Base-by-base conservation (phyloP, 2,888 invertebrate species). In the Chironomus tentans region DNA sequence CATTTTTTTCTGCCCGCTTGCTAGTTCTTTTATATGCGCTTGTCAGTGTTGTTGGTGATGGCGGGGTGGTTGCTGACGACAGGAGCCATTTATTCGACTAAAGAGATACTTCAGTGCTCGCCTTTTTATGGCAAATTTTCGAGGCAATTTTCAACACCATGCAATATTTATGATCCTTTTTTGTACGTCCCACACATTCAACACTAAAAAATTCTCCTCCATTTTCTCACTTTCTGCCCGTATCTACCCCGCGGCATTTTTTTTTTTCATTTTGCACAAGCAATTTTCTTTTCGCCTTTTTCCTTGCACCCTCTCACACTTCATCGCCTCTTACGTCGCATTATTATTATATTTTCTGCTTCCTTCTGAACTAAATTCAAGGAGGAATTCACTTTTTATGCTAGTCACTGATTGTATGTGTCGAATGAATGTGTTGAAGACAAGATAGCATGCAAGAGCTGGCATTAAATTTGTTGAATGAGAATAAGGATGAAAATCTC, bases 121-220 rank as follows among this genome's bases (percentile, higher is more conserved):
- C 68, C 46, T 68, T 28, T 68, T 68, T 68, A 28, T 68, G 46
- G 15, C 68, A 68, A 68, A 68, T 68, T 68, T 68, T 68, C 68
- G 46, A 68, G 68, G 68, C 68, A 68, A 68, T 68, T 68, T 68
- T 68, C 68, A 68, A 68, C 68, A 68, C 68, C 68, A 68, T 68
- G 38, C 68, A 68, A 68, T 68, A 68, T 68, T 68, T 68, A 68
- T 68, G 38, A 68, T 68, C 68, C 46, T 65, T 65, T 22, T 22
- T 21, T 21, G 12, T 22, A 15, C 62, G 2, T 65, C 24, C 12
- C 56, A 7, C 6, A 56, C 56, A 56, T 56, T 15, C 28, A 28
- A 28, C 28, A 28, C 28, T 50, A 50, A 50, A 50, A 15, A n/a
- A 13, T 50, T 56, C 15, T 56, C 65, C 65, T 10, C 22, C 65